Percentiles rank a stretch among this genome's conserved stretches.
These are phyloP conservation scores for Azemiops feae DNA, from an alignment of 2,113 vertebrate species.

Conservation along the genomic window DNA sequence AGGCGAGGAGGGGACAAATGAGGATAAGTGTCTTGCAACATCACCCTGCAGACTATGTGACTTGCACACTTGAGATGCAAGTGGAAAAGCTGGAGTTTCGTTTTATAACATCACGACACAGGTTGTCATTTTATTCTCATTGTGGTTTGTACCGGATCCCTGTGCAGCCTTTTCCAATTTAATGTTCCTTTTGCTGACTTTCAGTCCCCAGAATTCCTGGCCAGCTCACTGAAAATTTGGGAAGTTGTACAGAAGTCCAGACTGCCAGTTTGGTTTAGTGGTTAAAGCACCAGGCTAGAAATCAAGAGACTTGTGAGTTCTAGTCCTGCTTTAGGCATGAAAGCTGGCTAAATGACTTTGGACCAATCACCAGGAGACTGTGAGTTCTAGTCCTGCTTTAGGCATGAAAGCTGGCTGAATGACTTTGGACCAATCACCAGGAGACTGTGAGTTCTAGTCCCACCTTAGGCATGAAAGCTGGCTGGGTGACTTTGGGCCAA, in stretches of 20 bases:
- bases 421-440: background rate
- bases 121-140: background rate
- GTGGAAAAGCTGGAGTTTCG: background rate
- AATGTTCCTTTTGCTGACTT: background rate
- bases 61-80: background rate
- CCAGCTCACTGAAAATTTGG: background rate
- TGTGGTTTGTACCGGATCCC: background rate
- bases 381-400: too few species aligned
- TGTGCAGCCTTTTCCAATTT: background rate
- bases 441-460: background rate
- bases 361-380: too few species aligned
- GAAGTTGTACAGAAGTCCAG: background rate
- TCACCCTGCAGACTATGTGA: background rate
- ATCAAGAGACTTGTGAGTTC: background rate
- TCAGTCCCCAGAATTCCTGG: background rate
- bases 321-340: too few species aligned
- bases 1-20: background rate
- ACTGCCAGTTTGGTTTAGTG: background rate
- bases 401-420: too few species aligned
- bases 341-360: too few species aligned
- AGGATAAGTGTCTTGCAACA: background rate
- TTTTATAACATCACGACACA: background rate
- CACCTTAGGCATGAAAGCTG: fast-evolving
- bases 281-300: background rate
- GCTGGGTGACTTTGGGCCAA: too few species aligned